Base-by-base conservation (phyloP, 2,113 vertebrate genomes). In the Aldabrachelys gigantea region DNA sequence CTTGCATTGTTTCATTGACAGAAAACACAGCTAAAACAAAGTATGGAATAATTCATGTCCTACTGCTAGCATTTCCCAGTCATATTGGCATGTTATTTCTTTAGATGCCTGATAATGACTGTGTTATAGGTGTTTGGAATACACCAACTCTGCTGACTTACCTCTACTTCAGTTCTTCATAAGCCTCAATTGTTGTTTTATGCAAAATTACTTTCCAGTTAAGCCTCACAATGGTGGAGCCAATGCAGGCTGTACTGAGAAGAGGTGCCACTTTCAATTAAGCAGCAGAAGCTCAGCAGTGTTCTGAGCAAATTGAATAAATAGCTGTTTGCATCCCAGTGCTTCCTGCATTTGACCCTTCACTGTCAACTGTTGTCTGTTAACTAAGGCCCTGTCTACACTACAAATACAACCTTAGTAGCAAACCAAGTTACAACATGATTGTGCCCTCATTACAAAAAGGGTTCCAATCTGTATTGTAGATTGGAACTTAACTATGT, bases 141-240 rank as follows among this genome's bases (percentile, higher is more conserved):
- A 41, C 79, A 84, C 72, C 56, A 92, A 83, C 76, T 89, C 89
- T 84, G 11, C 76, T 95, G 94, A 95, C 93, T 95, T 95, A 89
- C 92, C 94, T 90, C 88, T 84, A 65, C 62, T 90, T 31, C 82
- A 69, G 85, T 85, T 82, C 21, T 95, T 85, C 84, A 59, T 82
- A 62, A 96, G 62, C 59, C 0, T 0, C 75, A 44, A 82, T 92
- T 89, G 59, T 91, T 93, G 54, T 96, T 97, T 96, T 62, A 95
- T 92, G 94, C 84, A 83, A 96, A 97, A 97, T 96, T 97, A 80
- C 88, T 89, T 88, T 90, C 93, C 96, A 96, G 96, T 97, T 96
- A 95, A 95, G 65, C 93, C 87, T 80, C 95, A 92, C 94, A 95
- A 95, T 96, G 89, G 96, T 94, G 69, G 85, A 89, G 80, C 92